These are phyloP conservation scores for Spongia lamella DNA, from an alignment of 37 sponge, comb jelly and placozoan genomes.

Conservation along the genomic window DNA sequence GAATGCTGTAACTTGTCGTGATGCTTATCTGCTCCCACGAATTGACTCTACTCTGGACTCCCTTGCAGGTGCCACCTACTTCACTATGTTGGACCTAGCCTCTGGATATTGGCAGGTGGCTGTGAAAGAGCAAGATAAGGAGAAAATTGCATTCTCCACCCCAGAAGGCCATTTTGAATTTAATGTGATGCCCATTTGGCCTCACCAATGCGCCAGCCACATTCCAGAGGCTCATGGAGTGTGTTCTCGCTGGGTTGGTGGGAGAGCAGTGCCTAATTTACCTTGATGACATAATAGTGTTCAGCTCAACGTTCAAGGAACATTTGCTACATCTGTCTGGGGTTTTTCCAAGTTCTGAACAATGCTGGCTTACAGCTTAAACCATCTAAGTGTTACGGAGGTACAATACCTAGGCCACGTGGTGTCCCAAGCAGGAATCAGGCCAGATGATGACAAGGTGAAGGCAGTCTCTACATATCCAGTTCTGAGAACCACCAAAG, in stretches of 20 bases:
- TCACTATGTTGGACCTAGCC: conserved; percentile 25
- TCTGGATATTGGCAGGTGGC: conserved; percentile 31
- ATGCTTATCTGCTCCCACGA: conserved; percentile 16
- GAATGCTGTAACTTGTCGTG: conserved; percentile 31
- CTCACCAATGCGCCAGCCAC: conserved; percentile 23
- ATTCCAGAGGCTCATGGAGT: conserved; percentile 30
- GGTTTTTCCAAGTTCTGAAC: conserved; percentile 4
- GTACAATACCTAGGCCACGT: conserved; percentile 22
- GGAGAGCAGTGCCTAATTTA: conserved; percentile 9
- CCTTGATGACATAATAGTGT: conserved; percentile 33
- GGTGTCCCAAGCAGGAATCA: not conserved
- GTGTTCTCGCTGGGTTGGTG: conserved; percentile 10
- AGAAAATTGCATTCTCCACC: conserved; percentile 23
- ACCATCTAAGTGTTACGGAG: conserved; percentile 17
- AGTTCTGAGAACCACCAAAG: conserved; percentile 1
- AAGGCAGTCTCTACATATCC: conserved; percentile 17
- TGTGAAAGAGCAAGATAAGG: conserved; percentile 7
- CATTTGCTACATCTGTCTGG: not conserved
- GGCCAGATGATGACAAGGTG: not conserved
- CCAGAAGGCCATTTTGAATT: conserved; percentile 30
- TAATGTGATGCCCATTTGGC: conserved; percentile 43
- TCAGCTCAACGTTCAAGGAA: conserved; percentile 17
- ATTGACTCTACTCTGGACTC: conserved; percentile 19
- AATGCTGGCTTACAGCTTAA: conserved; percentile 7
- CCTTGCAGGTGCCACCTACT: conserved; percentile 16